Conservation (phyloP, 2,797 vertebrate species). For the Melopsittacus undulatus region DNA sequence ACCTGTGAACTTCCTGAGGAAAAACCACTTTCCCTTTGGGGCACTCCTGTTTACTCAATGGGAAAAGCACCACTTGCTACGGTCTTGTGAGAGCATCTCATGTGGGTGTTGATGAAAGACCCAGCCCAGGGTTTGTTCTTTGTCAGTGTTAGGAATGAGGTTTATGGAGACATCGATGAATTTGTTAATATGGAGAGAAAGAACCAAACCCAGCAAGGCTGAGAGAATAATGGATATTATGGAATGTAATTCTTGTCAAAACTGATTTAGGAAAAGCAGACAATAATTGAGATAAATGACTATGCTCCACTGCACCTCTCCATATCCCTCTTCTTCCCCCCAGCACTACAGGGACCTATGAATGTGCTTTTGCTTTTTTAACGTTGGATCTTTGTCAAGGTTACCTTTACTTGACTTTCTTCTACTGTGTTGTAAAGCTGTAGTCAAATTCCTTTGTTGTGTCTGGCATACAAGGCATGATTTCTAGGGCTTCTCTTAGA, state of each 20-base stretch:
- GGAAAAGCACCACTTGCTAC: not conserved
- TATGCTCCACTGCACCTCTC: constrained; percentile 29
- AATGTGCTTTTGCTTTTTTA: constrained; percentile 10
- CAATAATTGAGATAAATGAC: constrained; percentile 60
- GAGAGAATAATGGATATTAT: constrained; percentile 19
- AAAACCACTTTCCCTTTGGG: not conserved
- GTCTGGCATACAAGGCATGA: not conserved
- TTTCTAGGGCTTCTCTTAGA: not conserved
- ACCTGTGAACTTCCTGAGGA: not conserved
- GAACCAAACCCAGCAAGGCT: not conserved
- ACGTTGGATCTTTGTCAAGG: constrained; percentile 13
- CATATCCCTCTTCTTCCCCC: not conserved
- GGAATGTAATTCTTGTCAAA: constrained; percentile 55
- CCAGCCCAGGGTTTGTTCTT: not conserved
- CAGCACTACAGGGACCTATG: not conserved
- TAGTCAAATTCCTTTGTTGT: not conserved
- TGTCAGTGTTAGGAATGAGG: not conserved
- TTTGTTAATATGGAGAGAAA: not conserved
- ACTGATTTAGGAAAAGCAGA: constrained; percentile 46
- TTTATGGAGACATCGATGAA: not conserved
- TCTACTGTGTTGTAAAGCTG: not conserved
- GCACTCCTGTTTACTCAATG: not conserved
- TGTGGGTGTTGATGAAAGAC: not conserved
- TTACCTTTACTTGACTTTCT: constrained; percentile 24
- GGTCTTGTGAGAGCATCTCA: accelerated